These are phyloP conservation scores for Protobothrops flavoviridis DNA, from an alignment of 2,113 vertebrate genomes.

Conservation along the genomic window DNA sequence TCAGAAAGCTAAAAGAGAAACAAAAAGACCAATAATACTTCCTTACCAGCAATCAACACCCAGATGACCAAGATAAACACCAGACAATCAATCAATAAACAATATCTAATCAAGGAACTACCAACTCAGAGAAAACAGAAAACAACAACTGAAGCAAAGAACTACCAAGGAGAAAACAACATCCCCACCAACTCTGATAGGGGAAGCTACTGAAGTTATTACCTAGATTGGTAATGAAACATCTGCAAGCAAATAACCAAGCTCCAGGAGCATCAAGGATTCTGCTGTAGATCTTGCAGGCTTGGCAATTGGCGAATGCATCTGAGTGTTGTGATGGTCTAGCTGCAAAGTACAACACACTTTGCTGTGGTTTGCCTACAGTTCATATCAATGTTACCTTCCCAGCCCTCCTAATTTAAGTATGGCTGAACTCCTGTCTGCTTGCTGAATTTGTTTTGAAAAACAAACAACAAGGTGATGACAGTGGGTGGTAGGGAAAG, in stretches of 20 bases:
- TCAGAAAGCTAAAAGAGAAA: not conserved
- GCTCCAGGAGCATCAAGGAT: not conserved
- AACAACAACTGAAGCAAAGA: not conserved
- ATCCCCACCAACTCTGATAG: not conserved
- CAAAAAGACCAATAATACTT: not conserved
- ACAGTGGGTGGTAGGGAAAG: not conserved
- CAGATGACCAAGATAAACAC: not conserved
- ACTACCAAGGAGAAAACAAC: too few species aligned
- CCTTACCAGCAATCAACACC: not conserved
- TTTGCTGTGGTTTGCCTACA: not conserved
- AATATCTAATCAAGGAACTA: not conserved
- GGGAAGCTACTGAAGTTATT: not conserved
- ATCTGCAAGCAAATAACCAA: not conserved
- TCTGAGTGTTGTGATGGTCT: not conserved
- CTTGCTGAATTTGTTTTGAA: constrained; percentile 36
- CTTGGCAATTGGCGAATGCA: not conserved
- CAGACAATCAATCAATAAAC: not conserved
- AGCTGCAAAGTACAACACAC: not conserved
- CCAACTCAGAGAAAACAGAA: not conserved
- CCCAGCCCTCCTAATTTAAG: not conserved
- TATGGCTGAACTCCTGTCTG: not conserved
- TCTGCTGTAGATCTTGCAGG: not conserved
- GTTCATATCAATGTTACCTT: not conserved
- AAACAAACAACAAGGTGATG: constrained; percentile 15
- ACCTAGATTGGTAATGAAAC: not conserved